These are phyloP conservation scores for Dinocampus coccinellae DNA, from an alignment of 2,888 invertebrate species.

Conservation along the genomic window DNA sequence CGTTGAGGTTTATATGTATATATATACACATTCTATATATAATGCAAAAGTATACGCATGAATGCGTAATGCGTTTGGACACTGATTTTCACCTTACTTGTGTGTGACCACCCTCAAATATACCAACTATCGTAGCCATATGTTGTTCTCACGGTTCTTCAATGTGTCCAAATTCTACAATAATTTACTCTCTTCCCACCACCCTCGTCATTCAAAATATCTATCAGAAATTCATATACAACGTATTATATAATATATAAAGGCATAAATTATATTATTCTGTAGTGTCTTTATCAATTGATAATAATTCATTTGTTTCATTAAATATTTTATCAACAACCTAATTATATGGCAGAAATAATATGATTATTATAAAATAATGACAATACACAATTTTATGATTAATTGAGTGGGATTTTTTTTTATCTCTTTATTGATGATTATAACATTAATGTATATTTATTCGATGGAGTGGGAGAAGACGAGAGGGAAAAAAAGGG, in stretches of 20 bases:
- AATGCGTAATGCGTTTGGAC: slow-evolving; percentile 63
- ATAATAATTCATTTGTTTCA: not conserved
- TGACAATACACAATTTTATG: not conserved
- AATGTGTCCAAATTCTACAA: slow-evolving; percentile 5
- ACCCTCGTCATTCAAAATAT: too few species aligned
- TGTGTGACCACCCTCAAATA: slow-evolving; percentile 23
- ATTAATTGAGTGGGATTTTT: not conserved
- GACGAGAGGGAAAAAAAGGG: not conserved
- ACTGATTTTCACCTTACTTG: slow-evolving; percentile 65
- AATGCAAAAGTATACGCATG: slow-evolving; percentile 51
- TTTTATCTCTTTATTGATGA: slow-evolving; percentile 16
- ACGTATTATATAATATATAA: too few species aligned
- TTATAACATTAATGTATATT: not conserved
- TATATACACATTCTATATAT: slow-evolving; percentile 8
- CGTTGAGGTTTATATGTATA: not conserved
- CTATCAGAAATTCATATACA: not conserved
- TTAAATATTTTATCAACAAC: not conserved
- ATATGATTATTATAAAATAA: not conserved
- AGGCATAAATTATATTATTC: too few species aligned
- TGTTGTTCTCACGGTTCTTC: slow-evolving; percentile 33
- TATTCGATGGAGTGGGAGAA: not conserved
- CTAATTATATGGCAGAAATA: not conserved
- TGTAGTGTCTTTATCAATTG: too few species aligned
- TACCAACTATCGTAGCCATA: slow-evolving; percentile 1
- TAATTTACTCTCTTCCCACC: too few species aligned